phyloP scores from a whole-genome alignment of 2,113 vertebrate genomes.

The Urocynchramus pylzowi region DNA sequence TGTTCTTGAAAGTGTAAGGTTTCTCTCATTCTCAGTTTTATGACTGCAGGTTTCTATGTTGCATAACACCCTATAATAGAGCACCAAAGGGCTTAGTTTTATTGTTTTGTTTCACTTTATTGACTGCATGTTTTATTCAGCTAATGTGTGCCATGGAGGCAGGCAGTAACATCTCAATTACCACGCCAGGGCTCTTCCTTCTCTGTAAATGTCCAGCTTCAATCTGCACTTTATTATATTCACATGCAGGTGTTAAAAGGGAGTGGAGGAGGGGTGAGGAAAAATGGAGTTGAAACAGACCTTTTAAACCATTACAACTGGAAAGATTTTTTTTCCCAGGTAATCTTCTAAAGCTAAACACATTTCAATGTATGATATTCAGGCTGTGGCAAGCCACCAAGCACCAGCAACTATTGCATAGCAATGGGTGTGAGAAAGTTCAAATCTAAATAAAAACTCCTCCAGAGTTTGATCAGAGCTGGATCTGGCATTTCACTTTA shows the following conservation, averaged over 20 bases:
- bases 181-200: slow-evolving; percentile 20
- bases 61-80: slow-evolving; percentile 66
- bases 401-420: neutral
- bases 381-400: neutral
- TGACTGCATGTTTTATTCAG: slow-evolving; percentile 71
- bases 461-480: slow-evolving; percentile 33
- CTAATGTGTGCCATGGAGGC: slow-evolving; percentile 60
- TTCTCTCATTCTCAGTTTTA: slow-evolving; percentile 69
- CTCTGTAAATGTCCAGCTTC: neutral
- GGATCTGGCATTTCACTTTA: slow-evolving; percentile 45
- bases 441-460: slow-evolving; percentile 51
- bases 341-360: slow-evolving; percentile 6
- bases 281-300: neutral
- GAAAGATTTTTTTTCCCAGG: neutral
- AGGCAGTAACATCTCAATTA: slow-evolving; percentile 65
- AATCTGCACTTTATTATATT: slow-evolving; percentile 47
- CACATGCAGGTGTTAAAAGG: slow-evolving; percentile 54
- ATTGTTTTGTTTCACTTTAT: slow-evolving; percentile 74
- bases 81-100: slow-evolving; percentile 70
- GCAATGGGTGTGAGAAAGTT: slow-evolving; percentile 55
- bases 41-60: slow-evolving; percentile 63
- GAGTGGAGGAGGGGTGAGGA: neutral
- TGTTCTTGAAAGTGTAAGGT: slow-evolving; percentile 72
- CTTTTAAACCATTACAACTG: neutral
- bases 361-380: slow-evolving; percentile 4